Evolutionary conservation across 2,113 vertebrate species (phyloP).

Genomic region (Podarcis cretensis): DNA sequence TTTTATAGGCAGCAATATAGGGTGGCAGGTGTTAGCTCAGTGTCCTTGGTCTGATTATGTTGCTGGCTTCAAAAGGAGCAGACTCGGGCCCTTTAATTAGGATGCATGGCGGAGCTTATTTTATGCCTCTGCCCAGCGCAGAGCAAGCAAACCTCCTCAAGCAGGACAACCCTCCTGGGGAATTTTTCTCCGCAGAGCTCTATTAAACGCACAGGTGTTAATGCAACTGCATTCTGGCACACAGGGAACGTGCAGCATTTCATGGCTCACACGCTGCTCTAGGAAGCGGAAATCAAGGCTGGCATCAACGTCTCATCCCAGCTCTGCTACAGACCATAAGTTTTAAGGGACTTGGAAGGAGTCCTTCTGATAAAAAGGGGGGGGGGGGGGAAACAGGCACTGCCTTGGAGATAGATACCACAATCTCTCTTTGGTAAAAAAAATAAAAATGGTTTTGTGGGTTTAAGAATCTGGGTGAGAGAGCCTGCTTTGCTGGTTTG

Average conservation of each 20-base stretch:
- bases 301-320: not conserved
- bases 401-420: not conserved
- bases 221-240: not conserved
- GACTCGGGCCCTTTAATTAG: not conserved
- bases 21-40: not conserved
- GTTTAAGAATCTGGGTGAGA: not conserved
- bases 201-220: not conserved
- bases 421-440: too few relatives aligned
- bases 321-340: not conserved
- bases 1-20: not conserved
- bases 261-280: not conserved
- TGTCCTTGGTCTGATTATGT: not conserved
- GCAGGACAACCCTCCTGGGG: not conserved
- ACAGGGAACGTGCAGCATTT: not conserved
- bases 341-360: not conserved
- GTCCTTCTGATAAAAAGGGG: not conserved
- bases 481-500: not conserved
- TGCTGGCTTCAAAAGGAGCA: not conserved
- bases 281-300: not conserved
- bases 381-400: not conserved
- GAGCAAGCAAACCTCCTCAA: not conserved
- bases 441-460: not conserved
- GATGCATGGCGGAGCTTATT: not conserved
- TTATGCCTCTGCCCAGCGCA: rapidly evolving
- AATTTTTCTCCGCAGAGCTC: not conserved